phyloP scores from a whole-genome alignment of 2,797 vertebrate genomes.

The Enteromius paludinosus region DNA sequence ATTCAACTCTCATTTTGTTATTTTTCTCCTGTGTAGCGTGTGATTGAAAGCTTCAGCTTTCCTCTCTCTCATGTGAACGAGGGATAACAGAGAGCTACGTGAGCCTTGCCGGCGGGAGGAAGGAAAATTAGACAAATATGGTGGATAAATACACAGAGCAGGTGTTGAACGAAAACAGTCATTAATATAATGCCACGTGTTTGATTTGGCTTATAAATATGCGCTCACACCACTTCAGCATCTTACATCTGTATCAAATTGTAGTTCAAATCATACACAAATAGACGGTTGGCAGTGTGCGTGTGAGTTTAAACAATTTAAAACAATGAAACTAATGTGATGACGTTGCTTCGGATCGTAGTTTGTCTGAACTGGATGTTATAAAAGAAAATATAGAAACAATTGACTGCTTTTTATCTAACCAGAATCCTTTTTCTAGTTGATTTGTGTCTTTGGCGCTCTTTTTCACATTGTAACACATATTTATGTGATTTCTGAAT shows the following conservation, averaged over 20 bases:
- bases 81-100: slow-evolving; percentile 30
- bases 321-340: slow-evolving; percentile 12
- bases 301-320: slow-evolving; percentile 15
- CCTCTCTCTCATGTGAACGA: slow-evolving; percentile 46
- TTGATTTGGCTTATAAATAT: slow-evolving; percentile 7
- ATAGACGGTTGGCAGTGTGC: not conserved
- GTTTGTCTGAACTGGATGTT: slow-evolving; percentile 1
- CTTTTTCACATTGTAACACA: slow-evolving; percentile 57
- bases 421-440: slow-evolving; percentile 53
- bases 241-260: slow-evolving; percentile 4
- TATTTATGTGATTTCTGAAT: slow-evolving; percentile 58
- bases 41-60: slow-evolving; percentile 35
- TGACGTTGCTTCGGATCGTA: not conserved
- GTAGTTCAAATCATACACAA: slow-evolving; percentile 8
- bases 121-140: slow-evolving; percentile 38
- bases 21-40: slow-evolving; percentile 56
- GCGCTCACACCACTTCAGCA: not conserved
- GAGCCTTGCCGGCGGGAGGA: slow-evolving; percentile 4
- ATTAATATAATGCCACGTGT: slow-evolving; percentile 30
- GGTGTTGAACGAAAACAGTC: slow-evolving; percentile 49
- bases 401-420: slow-evolving; percentile 13
- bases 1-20: slow-evolving; percentile 62
- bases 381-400: slow-evolving; percentile 15
- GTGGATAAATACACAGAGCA: slow-evolving; percentile 37
- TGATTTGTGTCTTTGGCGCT: slow-evolving; percentile 36